Base-by-base conservation (phyloP, 2,797 vertebrate genomes). In the Agapornis canus region DNA sequence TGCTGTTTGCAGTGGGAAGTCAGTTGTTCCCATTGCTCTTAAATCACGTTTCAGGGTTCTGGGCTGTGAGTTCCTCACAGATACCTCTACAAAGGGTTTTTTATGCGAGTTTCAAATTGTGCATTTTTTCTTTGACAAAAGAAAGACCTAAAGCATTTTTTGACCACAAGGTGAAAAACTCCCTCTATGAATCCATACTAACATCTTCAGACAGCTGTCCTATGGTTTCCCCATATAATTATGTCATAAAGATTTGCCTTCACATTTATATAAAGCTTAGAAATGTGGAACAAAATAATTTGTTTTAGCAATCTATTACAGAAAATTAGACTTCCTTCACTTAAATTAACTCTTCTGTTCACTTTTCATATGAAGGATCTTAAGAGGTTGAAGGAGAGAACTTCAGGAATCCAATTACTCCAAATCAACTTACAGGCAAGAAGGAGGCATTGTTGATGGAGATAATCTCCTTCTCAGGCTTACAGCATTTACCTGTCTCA, bases 371-470 rank as follows among this genome's bases (percentile, higher is more conserved):
- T 81, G 32, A 42, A 69, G 49, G 59, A 7, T 20, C 32, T 73
- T 6, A 5, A 47, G 47, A 78, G 66, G 60, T 47, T 86, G 57
- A 73, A 86, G 76, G 52, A 83, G n/a, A 77, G 22, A 45, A 35
- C 68, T 65, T 23, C 27, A 73, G 78, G 93, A 95, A 91, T 93
- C 52, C 66, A 78, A 51, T 90, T 89, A 93, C 82, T 76, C 89
- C 88, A 95, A 71, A 94, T 42, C 70, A 92, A 48, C 64, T 92
- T 78, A 32, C 3, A 82, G 82, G 56, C 47, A 59, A 49, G 80
- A 11, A 82, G 35, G 73, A 51, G 40, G 6, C 31, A 64, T 59
- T 83, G 85, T 80, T 82, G 32, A 20, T 35, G 54, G 79, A 49
- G 66, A 68, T 90, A 71, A 96, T 52, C 40, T 93, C 22, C 56